phyloP scores from a whole-genome alignment of 2,888 invertebrate species.

The Drosophila yooni region DNA sequence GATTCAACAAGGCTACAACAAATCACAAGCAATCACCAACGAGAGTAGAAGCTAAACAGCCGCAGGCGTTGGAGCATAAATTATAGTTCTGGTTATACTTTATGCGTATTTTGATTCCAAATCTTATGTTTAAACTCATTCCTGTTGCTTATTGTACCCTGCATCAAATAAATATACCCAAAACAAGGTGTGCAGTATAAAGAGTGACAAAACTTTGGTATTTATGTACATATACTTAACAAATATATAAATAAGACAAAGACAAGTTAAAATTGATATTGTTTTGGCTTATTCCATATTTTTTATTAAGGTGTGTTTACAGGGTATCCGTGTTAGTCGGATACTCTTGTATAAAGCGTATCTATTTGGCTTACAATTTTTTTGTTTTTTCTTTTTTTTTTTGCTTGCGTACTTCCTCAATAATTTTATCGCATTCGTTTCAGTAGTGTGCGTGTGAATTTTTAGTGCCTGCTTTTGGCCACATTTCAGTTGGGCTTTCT shows the following conservation, averaged over 20 bases:
- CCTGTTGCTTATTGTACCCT: conserved; percentile 51
- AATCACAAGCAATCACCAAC: conserved; percentile 21
- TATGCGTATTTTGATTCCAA: conserved; percentile 5
- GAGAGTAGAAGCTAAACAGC: conserved; percentile 18
- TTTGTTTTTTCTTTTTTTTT: conserved; percentile 14
- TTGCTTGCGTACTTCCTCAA: conserved; percentile 76
- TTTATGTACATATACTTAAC: neutral
- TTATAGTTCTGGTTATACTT: conserved; percentile 17
- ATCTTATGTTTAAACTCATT: conserved; percentile 30
- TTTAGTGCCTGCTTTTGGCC: conserved; percentile 76
- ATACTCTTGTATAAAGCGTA: too few species aligned
- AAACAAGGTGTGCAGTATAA: too few species aligned
- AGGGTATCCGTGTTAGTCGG: conserved; percentile 2
- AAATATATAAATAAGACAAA: neutral
- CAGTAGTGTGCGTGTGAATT: conserved; percentile 65
- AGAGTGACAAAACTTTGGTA: neutral
- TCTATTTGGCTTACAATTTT: conserved; percentile 11
- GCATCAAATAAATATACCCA: neutral
- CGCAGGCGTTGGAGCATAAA: conserved; percentile 25
- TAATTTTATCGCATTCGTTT: conserved; percentile 77
- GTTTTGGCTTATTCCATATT: neutral
- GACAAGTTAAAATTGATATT: neutral
- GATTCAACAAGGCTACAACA: conserved; percentile 45
- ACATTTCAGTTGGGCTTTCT: conserved; percentile 59
- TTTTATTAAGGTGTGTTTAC: neutral